Conservation (phyloP, 1,140 invertebrate species). For the Heliconius melpomene region DNA sequence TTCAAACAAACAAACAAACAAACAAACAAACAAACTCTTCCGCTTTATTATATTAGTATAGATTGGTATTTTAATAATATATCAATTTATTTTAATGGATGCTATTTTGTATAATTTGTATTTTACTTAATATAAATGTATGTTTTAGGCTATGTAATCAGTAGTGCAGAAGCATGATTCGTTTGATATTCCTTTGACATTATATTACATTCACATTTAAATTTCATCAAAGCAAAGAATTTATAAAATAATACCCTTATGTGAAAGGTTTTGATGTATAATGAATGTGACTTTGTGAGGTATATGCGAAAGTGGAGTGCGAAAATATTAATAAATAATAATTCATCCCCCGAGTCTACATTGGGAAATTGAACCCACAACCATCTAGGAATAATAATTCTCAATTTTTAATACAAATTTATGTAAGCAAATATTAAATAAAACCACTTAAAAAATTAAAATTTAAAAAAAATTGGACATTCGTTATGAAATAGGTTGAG, state of each 20-base stretch:
- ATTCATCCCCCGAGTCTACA: too few relatives aligned
- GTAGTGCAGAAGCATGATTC: neutral
- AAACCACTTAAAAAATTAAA: constrained; percentile 22
- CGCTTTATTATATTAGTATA: too few relatives aligned
- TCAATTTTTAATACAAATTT: too few relatives aligned
- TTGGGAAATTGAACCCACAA: too few relatives aligned
- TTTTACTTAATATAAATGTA: neutral
- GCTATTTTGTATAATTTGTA: constrained; percentile 14
- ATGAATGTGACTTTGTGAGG: neutral
- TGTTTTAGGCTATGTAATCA: neutral
- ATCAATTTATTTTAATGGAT: constrained; percentile 31
- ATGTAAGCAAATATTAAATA: constrained; percentile 8
- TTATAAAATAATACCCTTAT: neutral
- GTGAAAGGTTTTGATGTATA: neutral
- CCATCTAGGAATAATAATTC: too few relatives aligned
- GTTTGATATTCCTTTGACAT: constrained; percentile 6
- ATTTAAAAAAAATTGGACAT: constrained; percentile 30
- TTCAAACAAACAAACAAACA: too few relatives aligned
- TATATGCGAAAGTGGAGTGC: neutral
- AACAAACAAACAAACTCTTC: too few relatives aligned
- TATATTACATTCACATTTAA: neutral
- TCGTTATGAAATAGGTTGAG: constrained; percentile 35
- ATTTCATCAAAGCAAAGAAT: neutral
- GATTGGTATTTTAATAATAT: constrained; percentile 34
- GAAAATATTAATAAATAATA: too few relatives aligned